Evolutionary conservation across 2,113 vertebrate genomes (phyloP).

Genomic region (Herpailurus yagouaroundi): DNA sequence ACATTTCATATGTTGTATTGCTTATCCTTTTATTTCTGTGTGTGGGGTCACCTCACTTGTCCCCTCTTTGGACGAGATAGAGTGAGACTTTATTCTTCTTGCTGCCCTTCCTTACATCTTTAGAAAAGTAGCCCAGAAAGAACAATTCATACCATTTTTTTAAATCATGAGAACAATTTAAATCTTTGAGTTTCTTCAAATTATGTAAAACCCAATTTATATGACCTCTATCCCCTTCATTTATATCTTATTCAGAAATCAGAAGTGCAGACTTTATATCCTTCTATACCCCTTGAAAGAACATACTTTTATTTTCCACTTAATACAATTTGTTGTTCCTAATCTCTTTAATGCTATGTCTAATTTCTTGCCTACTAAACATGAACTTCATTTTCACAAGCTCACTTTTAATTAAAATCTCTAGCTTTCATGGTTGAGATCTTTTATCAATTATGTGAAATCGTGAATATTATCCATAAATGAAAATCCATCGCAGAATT

Average conservation of each 20-base stretch:
- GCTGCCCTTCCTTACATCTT: not conserved
- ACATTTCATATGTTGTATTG: not conserved
- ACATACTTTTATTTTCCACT: not conserved
- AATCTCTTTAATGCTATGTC: not conserved
- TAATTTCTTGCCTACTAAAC: constrained; percentile 29
- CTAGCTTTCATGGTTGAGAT: constrained; percentile 57
- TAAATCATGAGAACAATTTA: not conserved
- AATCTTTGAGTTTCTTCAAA: not conserved
- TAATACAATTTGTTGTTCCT: constrained; percentile 19
- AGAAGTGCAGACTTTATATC: not conserved
- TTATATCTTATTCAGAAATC: not conserved
- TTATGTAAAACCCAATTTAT: not conserved
- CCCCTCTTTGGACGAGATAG: not conserved
- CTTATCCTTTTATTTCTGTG: not conserved
- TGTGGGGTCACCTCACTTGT: not conserved
- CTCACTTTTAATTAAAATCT: constrained; percentile 60
- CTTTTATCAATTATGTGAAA: constrained; percentile 51
- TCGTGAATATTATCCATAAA: constrained; percentile 3
- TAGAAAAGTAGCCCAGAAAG: not conserved
- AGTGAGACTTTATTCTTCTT: not conserved
- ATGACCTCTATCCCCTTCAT: not conserved
- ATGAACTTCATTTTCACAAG: constrained; percentile 31
- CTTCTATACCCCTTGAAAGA: not conserved
- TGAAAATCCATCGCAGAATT: constrained; percentile 32
- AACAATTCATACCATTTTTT: not conserved